These are phyloP conservation scores for Tamandua tetradactyla DNA, from an alignment of 2,797 vertebrate genomes.

Conservation along the genomic window DNA sequence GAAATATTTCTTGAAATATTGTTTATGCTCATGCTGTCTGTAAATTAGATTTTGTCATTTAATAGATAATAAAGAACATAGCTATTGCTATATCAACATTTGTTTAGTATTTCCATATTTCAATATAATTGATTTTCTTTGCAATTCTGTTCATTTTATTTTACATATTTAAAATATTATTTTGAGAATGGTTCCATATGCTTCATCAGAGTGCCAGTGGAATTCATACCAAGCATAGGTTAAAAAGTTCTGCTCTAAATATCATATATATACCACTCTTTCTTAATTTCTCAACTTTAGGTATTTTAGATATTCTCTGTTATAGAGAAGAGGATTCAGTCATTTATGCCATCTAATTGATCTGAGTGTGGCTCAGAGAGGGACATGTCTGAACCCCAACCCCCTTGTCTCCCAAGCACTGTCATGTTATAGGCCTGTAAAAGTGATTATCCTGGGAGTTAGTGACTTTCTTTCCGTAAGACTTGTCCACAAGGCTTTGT, in stretches of 20 bases:
- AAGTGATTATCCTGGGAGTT: neutral
- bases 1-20: neutral
- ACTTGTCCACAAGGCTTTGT: neutral
- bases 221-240: neutral
- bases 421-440: neutral
- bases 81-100: neutral
- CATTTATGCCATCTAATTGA: neutral
- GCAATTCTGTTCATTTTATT: neutral
- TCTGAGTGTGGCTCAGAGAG: neutral
- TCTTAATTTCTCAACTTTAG: neutral
- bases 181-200: neutral
- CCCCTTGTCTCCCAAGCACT: neutral
- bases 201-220: neutral
- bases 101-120: constrained; percentile 18
- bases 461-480: neutral
- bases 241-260: neutral
- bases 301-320: neutral
- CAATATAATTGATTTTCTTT: neutral
- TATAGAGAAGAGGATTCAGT: neutral
- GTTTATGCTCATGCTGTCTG: neutral
- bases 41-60: constrained; percentile 11
- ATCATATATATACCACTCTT: neutral
- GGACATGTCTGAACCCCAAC: too few species aligned
- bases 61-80: neutral
- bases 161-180: constrained; percentile 31